These are phyloP conservation scores for Orchesella cincta DNA, from an alignment of 1,140 invertebrate genomes.

Conservation along the genomic window DNA sequence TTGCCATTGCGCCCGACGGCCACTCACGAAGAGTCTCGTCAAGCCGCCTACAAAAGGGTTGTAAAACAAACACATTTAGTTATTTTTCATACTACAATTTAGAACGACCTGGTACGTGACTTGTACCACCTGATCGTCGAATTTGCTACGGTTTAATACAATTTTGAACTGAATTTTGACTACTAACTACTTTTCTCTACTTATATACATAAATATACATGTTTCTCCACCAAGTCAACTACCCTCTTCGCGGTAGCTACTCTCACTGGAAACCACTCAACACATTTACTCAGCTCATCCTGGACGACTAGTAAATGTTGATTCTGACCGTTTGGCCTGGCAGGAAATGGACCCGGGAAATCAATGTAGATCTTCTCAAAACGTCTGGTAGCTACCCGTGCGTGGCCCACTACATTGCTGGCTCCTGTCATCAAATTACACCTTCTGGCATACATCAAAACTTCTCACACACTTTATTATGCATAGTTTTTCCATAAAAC, in stretches of 20 bases:
- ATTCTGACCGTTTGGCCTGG: slow-evolving; percentile 30
- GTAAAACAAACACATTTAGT: too few relatives aligned
- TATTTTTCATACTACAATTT: too few relatives aligned
- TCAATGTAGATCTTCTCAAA: slow-evolving; percentile 45
- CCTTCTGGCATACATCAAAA: slow-evolving; percentile 36
- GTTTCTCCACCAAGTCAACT: slow-evolving; percentile 51
- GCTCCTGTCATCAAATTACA: not conserved
- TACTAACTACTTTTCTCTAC: too few relatives aligned
- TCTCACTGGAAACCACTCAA: slow-evolving; percentile 49
- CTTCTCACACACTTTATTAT: slow-evolving; percentile 28
- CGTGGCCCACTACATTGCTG: not conserved
- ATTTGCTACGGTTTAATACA: too few relatives aligned
- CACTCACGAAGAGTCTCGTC: too few relatives aligned
- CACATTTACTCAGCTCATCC: slow-evolving; percentile 54
- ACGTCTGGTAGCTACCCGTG: not conserved
- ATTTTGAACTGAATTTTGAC: too few relatives aligned
- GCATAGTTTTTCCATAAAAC: slow-evolving; percentile 37
- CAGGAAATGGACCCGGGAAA: slow-evolving; percentile 45
- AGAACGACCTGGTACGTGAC: too few relatives aligned
- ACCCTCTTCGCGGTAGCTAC: slow-evolving; percentile 52
- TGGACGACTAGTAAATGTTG: slow-evolving; percentile 52
- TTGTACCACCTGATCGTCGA: too few relatives aligned
- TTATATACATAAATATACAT: too few relatives aligned
- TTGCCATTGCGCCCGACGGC: too few relatives aligned
- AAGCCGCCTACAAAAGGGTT: too few relatives aligned